Conservation (phyloP, 1,140 invertebrate genomes). For the Lordiphosa collinella region DNA sequence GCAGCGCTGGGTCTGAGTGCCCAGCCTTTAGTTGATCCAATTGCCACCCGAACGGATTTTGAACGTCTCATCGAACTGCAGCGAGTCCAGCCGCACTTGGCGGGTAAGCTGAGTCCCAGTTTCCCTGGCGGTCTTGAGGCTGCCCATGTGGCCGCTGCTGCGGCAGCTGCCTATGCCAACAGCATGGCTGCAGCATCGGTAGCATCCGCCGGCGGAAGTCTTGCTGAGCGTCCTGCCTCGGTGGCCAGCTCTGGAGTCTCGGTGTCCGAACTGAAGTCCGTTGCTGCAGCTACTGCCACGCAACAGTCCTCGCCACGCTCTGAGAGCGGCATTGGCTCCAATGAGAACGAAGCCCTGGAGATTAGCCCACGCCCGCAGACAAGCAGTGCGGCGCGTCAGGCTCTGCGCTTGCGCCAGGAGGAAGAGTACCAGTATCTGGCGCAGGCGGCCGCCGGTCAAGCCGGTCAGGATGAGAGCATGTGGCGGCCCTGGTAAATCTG, state of each 20-base stretch:
- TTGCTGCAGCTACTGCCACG: slow-evolving; percentile 35
- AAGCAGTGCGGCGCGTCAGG: slow-evolving; percentile 56
- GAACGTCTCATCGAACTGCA: slow-evolving; percentile 75
- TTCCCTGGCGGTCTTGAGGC: slow-evolving; percentile 63
- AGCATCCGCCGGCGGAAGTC: slow-evolving; percentile 17
- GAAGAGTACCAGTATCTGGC: slow-evolving; percentile 57
- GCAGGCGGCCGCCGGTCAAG: slow-evolving; percentile 34
- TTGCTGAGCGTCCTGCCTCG: slow-evolving; percentile 49
- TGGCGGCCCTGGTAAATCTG: slow-evolving; percentile 68
- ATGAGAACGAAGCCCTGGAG: slow-evolving; percentile 52
- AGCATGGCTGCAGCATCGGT: slow-evolving; percentile 46
- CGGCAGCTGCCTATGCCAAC: slow-evolving; percentile 64
- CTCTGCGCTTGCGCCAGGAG: slow-evolving; percentile 58
- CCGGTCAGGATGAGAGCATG: slow-evolving; percentile 65
- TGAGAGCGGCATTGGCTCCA: slow-evolving; percentile 63
- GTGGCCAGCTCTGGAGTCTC: slow-evolving; percentile 64
- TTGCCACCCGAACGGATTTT: slow-evolving; percentile 71
- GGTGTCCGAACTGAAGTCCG: slow-evolving; percentile 56
- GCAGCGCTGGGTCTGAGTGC: slow-evolving; percentile 69
- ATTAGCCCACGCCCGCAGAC: slow-evolving; percentile 59
- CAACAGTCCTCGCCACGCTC: slow-evolving; percentile 63
- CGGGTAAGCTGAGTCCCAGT: slow-evolving; percentile 59
- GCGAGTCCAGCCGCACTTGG: slow-evolving; percentile 61
- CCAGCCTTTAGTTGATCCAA: slow-evolving; percentile 65
- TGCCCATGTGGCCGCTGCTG: slow-evolving; percentile 66